Evolutionary conservation across 2,797 vertebrate species (phyloP).

Genomic region (Microchirus variegatus): DNA sequence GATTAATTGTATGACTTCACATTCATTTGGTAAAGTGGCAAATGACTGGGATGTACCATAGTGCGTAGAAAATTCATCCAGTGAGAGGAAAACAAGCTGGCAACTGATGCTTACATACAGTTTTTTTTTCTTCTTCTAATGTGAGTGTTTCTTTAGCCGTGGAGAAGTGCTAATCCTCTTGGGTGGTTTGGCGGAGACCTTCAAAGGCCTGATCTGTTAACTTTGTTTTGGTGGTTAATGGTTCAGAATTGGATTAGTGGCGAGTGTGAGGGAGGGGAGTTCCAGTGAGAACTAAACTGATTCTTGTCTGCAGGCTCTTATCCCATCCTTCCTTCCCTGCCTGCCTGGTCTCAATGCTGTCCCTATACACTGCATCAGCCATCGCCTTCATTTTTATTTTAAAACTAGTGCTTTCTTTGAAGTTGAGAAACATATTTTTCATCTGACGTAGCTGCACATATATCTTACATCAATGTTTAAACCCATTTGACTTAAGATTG

Average conservation of each 20-base stretch:
- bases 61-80: no score
- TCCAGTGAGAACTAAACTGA: slow-evolving; percentile 40
- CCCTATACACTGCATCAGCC: background rate
- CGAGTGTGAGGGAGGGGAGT: slow-evolving; percentile 30
- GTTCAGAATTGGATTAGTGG: slow-evolving; percentile 63
- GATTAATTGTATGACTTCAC: no score
- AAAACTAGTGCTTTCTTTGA: slow-evolving; percentile 47
- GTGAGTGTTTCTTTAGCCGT: slow-evolving; percentile 14
- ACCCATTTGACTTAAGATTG: slow-evolving; percentile 25
- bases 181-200: slow-evolving; percentile 50
- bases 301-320: slow-evolving; percentile 37
- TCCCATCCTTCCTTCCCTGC: slow-evolving; percentile 33
- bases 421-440: slow-evolving; percentile 38
- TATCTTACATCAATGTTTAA: slow-evolving; percentile 21
- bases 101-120: no score
- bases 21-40: no score
- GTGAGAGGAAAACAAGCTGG: no score
- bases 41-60: no score
- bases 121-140: no score
- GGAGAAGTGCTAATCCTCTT: slow-evolving; percentile 50
- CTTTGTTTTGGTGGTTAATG: slow-evolving; percentile 64
- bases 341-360: slow-evolving; percentile 19
- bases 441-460: slow-evolving; percentile 21
- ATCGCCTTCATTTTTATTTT: slow-evolving; percentile 8
- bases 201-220: slow-evolving; percentile 61